Evolutionary conservation across 2,888 invertebrate species (phyloP), one percentile per base, ranked within the genome.

Genomic region (Diarsia dahlii): DNA sequence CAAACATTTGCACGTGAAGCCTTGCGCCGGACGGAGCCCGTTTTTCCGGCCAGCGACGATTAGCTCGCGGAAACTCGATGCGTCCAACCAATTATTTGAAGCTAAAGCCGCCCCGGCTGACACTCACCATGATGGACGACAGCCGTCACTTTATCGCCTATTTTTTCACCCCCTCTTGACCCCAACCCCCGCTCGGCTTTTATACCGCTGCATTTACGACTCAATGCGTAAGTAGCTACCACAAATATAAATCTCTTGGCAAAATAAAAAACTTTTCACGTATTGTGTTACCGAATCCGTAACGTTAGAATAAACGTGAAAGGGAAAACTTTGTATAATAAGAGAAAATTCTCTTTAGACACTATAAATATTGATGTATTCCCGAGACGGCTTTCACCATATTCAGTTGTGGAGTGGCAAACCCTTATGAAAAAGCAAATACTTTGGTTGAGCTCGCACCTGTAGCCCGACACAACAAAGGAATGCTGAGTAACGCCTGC

Each of bases 401-500:
- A 82, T 89, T 84, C 84, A 82, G 79, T 80, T 69, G 81, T 85
- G 74, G 75, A 89, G 84, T 87, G 86, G 84, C 75, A 86, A 87
- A 87, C 87, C 87, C 89, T 90, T 91, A 92, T 91, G 90, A 92
- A 92, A 94, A 93, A 93, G 90, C 88, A 93, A 94, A 94, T 91
- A 92, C 88, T 88, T 84, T 89, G 84, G 78, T 82, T 80, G 86
- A 87, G 83, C 83, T 87, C 92, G 90, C 94, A 95, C 95, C 95
- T 95, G 95, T 94, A 92, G 93, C 92, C 91, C 88, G 82, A 84
- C 89, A 89, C 91, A 93, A 94, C 94, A 95, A 95, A 93, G 87
- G 91, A 94, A 90, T 91, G 92, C 93, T 93, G 93, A 94, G 93
- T 94, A 93, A 94, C 91, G 93, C 91, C 91, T 92, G 91, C 91